Conservation (phyloP, 2,797 vertebrate genomes). For the Tapera naevia region DNA sequence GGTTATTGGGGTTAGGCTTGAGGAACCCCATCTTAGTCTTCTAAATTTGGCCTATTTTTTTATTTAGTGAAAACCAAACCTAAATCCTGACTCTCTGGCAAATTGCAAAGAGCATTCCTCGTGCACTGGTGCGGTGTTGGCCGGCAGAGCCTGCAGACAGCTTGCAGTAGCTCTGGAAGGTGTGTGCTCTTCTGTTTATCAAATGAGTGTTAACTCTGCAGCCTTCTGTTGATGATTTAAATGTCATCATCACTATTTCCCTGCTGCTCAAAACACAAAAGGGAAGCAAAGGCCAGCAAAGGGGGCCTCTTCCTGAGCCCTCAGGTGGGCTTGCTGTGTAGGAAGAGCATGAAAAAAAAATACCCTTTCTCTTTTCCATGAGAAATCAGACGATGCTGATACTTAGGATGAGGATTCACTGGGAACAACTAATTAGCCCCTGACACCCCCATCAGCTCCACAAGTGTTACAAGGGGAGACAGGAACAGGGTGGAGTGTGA, state of each 20-base stretch:
- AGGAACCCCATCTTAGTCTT: not conserved
- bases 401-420: not conserved
- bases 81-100: not conserved
- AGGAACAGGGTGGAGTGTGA: not conserved
- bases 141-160: not conserved
- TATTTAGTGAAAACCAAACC: not conserved
- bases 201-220: constrained; percentile 22
- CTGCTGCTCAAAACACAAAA: not conserved
- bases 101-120: not conserved
- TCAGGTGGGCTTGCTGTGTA: not conserved
- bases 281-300: not conserved
- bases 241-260: not conserved
- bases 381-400: not conserved
- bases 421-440: not conserved
- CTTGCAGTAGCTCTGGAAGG: constrained; percentile 46
- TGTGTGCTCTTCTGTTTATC: constrained; percentile 33
- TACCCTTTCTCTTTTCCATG: not conserved
- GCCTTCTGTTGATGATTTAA: constrained; percentile 47
- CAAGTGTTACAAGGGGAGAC: not conserved
- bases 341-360: not conserved
- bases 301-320: not conserved
- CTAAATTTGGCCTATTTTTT: not conserved
- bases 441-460: not conserved
- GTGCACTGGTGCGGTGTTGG: not conserved
- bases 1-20: not conserved